Percentiles rank a stretch among this genome's conserved stretches.
Conservation (phyloP, 2,888 invertebrate genomes). For the Amphipoea lucens region DNA sequence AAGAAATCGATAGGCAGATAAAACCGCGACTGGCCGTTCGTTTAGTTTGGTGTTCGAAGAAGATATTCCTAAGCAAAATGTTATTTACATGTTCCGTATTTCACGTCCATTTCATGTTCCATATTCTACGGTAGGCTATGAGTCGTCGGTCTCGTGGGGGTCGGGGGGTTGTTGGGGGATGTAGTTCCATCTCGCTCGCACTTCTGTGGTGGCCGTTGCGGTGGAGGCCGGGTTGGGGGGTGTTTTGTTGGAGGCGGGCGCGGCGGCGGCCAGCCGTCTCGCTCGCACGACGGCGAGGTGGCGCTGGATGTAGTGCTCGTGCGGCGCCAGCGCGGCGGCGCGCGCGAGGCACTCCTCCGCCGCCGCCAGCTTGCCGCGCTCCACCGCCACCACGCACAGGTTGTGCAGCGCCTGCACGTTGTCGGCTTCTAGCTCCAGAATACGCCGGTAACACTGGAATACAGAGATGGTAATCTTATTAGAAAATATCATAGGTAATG, state of each 20-base stretch:
- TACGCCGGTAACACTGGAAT: constrained; percentile 96
- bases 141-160: constrained; percentile 83
- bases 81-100: constrained; percentile 63
- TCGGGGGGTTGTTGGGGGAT: constrained; percentile 88
- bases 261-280: constrained; percentile 68
- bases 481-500: neutral
- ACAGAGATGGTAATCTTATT: neutral
- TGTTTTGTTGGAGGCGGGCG: constrained; percentile 50
- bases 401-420: constrained; percentile 99
- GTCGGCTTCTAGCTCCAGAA: constrained; percentile 95
- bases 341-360: constrained; percentile 96
- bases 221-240: constrained; percentile 63
- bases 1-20: constrained; percentile 68
- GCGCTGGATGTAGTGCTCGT: constrained; percentile 96
- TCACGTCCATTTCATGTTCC: constrained; percentile 42
- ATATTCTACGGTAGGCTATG: constrained; percentile 75
- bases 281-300: constrained; percentile 97
- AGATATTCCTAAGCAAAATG: constrained; percentile 63
- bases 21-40: constrained; percentile 65
- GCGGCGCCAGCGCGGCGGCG: constrained; percentile 95
- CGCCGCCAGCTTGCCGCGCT: constrained; percentile 95
- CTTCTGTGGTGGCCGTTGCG: constrained; percentile 74
- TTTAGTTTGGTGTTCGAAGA: constrained; percentile 66
- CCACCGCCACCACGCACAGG: constrained; percentile 98
- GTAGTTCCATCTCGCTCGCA: constrained; percentile 88